A percentile compares a stretch with the other conserved stretches of the same genome.
phyloP scores from a whole-genome alignment of 2,888 invertebrate species.

The Argyra leucocephala region DNA sequence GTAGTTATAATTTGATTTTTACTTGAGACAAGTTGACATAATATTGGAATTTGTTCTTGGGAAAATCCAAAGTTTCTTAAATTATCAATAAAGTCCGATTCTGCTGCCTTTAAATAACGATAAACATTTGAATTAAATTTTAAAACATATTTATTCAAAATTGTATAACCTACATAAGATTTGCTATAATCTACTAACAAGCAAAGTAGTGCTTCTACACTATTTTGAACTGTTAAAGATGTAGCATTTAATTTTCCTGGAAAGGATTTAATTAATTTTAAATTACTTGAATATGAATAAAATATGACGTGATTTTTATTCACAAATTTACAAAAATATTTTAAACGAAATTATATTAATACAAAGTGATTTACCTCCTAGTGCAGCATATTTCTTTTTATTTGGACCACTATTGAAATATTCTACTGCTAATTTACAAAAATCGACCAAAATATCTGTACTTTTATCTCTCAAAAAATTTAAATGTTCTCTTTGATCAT shows the following conservation, averaged over 20 bases:
- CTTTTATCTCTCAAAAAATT: slow-evolving; percentile 47
- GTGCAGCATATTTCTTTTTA: slow-evolving; percentile 44
- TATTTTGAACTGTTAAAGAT: slow-evolving; percentile 44
- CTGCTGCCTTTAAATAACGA: slow-evolving; percentile 17
- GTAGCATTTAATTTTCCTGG: slow-evolving; percentile 47
- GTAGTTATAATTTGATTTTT: slow-evolving; percentile 38
- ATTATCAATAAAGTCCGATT: slow-evolving; percentile 27
- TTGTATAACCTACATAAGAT: slow-evolving; percentile 49
- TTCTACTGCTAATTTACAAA: slow-evolving; percentile 54
- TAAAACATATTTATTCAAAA: no score
- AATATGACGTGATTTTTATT: no score
- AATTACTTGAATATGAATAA: no score
- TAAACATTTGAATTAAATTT: no score
- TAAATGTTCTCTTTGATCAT: slow-evolving; percentile 51
- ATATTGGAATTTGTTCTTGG: slow-evolving; percentile 33
- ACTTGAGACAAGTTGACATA: slow-evolving; percentile 38
- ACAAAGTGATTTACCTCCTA: background rate
- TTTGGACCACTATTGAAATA: slow-evolving; percentile 54
- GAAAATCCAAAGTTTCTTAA: slow-evolving; percentile 30
- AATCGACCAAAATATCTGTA: slow-evolving; percentile 45
- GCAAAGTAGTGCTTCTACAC: slow-evolving; percentile 64
- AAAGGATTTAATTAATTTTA: slow-evolving; percentile 18
- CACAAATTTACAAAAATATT: no score
- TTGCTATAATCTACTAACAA: slow-evolving; percentile 62
- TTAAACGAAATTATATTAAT: no score